These are phyloP conservation scores for Cephus cinctus DNA, from an alignment of 1,140 invertebrate species.

Conservation along the genomic window DNA sequence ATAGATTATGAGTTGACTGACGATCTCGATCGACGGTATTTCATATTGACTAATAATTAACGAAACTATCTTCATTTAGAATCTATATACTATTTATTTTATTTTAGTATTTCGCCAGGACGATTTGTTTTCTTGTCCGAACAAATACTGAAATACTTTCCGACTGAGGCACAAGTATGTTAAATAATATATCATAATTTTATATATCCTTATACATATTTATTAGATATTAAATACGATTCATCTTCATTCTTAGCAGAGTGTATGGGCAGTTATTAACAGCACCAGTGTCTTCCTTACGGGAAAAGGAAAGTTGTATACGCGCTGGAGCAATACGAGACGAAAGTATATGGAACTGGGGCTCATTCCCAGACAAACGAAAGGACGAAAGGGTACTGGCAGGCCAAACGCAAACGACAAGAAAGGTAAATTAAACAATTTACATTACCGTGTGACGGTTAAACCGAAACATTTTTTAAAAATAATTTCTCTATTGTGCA, in stretches of 20 bases:
- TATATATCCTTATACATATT: too few species aligned
- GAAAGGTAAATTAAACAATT: too few species aligned
- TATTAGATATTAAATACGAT: neutral
- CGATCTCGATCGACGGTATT: constrained; percentile 3
- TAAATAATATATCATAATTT: too few species aligned
- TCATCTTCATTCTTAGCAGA: neutral
- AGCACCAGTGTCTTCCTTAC: neutral
- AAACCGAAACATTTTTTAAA: too few species aligned
- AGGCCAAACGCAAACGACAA: too few species aligned
- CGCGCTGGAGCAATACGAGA: constrained; percentile 8
- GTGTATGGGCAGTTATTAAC: constrained; percentile 4
- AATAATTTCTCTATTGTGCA: too few species aligned
- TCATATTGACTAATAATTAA: neutral
- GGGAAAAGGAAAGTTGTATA: constrained; percentile 10
- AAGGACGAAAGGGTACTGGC: too few species aligned
- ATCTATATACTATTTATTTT: constrained; percentile 3
- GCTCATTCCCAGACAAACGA: constrained; percentile 1
- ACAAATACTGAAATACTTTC: constrained; percentile 13
- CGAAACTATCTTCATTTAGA: neutral
- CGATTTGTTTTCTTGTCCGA: constrained; percentile 4
- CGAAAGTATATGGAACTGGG: constrained; percentile 6
- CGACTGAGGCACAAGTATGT: constrained; percentile 1
- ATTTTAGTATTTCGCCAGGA: constrained; percentile 2
- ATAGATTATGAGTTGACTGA: constrained; percentile 1
- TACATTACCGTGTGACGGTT: too few species aligned